Evolutionary conservation across 2,113 vertebrate genomes (phyloP).

Genomic region (Trachemys scripta): DNA sequence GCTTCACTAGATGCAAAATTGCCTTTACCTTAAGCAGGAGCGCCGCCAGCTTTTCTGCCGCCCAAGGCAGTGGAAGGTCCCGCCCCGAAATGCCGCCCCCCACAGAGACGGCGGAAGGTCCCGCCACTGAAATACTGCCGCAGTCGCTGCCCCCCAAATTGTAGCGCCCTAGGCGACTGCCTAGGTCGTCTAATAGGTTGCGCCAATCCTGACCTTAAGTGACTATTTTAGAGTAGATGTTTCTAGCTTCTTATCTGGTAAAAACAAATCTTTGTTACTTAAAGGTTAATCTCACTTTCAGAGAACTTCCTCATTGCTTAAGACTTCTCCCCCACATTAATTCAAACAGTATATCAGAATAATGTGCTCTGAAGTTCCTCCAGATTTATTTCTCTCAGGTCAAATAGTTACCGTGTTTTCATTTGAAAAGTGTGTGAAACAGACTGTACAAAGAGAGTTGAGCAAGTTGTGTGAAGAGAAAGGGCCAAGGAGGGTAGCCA

Average conservation of each 20-base stretch:
- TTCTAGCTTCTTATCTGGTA: constrained; percentile 1
- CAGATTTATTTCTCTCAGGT: neutral
- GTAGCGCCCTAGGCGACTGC: no score
- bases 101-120: no score
- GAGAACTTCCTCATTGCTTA: neutral
- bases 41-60: no score
- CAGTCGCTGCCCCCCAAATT: no score
- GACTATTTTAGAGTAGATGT: neutral
- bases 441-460: fast-evolving
- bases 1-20: neutral
- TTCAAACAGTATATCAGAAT: neutral
- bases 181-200: no score
- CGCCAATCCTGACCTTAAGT: neutral
- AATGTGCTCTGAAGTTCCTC: neutral
- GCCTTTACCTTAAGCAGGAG: neutral
- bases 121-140: no score
- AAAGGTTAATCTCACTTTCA: constrained; percentile 29
- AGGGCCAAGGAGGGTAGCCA: neutral
- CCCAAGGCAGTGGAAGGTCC: no score
- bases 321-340: neutral
- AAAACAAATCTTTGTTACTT: constrained; percentile 22
- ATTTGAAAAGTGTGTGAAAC: neutral
- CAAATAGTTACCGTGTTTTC: neutral
- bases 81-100: no score
- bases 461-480: neutral